Evolutionary conservation across 1,140 invertebrate genomes (phyloP).

Genomic region (Conopomorpha cramerella): DNA sequence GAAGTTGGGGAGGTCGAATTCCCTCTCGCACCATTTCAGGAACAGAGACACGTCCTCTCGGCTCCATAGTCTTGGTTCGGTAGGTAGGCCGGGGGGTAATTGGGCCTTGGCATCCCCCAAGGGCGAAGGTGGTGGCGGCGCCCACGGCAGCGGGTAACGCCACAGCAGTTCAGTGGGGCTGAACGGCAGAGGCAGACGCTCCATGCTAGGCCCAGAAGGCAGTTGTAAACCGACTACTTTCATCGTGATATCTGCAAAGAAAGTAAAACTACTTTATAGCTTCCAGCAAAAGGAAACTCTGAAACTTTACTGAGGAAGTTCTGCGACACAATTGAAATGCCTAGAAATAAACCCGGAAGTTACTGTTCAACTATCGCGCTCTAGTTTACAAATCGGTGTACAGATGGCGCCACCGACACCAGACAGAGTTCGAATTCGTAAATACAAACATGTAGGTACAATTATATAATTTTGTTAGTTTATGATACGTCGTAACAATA

Average conservation of each 20-base stretch:
- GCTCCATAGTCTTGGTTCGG: slow-evolving; percentile 88
- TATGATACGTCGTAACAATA: too few species aligned
- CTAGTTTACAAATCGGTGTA: too few species aligned
- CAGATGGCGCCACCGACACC: too few species aligned
- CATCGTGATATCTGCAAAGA: slow-evolving; percentile 43
- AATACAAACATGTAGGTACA: too few species aligned
- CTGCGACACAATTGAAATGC: not conserved
- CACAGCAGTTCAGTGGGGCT: slow-evolving; percentile 75
- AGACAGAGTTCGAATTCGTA: too few species aligned
- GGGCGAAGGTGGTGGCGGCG: slow-evolving; percentile 67
- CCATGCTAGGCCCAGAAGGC: slow-evolving; percentile 55
- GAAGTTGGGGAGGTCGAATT: slow-evolving; percentile 90
- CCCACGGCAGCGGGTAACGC: slow-evolving; percentile 78
- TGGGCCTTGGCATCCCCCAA: slow-evolving; percentile 86
- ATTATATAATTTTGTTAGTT: too few species aligned
- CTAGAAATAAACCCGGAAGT: not conserved
- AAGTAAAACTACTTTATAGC: too few species aligned
- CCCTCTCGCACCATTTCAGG: slow-evolving; percentile 88
- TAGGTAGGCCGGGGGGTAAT: slow-evolving; percentile 76
- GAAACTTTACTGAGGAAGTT: too few species aligned
- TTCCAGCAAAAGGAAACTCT: too few species aligned
- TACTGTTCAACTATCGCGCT: not conserved
- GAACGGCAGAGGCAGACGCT: slow-evolving; percentile 56
- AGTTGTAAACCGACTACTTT: slow-evolving; percentile 56
- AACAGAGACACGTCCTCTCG: slow-evolving; percentile 89